Evolutionary conservation across 2,797 vertebrate species (phyloP), one percentile per base, ranked within the genome.

Genomic region (Anableps anableps): DNA sequence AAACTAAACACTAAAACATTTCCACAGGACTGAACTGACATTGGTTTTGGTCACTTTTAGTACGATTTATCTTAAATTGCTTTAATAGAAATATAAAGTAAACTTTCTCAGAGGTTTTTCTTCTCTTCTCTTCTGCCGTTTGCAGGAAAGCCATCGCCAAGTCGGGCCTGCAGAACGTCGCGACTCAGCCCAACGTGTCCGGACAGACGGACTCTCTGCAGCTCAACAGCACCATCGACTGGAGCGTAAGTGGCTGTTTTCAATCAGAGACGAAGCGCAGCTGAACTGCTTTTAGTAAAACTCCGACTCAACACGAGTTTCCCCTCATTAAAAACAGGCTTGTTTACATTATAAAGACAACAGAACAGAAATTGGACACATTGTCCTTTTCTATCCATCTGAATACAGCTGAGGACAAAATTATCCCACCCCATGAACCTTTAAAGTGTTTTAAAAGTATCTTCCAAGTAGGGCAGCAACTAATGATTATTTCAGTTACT

Each of bases 71-170:
- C 9, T 68, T 68, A 26, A 38, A 38, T 23, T 68, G 64, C 4
- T 8, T 68, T 68, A 26, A 41, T 1, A 31, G 1, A 1, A 19
- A 21, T 1, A 34, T 36, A 36, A 64, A 64, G 4, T 21, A 53
- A 74, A 7, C 23, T 26, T 53, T 45, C 17, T 60, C 70, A 83
- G 9, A 64, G 0, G 21, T 53, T 80, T 14, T 64, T 55, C 3
- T 50, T 43, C 29, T 81, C 51, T 51, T 41, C 21, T 81, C 50
- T 55, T 41, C 64, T 68, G 21, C 2, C 2, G 45, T 3, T 94
- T 91, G 88, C 94, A 99, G 98, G 94, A 99, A 99, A 97, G 97
- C 97, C 70, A 96, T 98, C 5, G 95, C 97, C 13, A 98, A 99
- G 88, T 96, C 97, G 0, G 96, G 96, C 76, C 92, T 96, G 36